These are phyloP conservation scores for Timema podura DNA, from an alignment of 2,888 invertebrate species.

Conservation along the genomic window DNA sequence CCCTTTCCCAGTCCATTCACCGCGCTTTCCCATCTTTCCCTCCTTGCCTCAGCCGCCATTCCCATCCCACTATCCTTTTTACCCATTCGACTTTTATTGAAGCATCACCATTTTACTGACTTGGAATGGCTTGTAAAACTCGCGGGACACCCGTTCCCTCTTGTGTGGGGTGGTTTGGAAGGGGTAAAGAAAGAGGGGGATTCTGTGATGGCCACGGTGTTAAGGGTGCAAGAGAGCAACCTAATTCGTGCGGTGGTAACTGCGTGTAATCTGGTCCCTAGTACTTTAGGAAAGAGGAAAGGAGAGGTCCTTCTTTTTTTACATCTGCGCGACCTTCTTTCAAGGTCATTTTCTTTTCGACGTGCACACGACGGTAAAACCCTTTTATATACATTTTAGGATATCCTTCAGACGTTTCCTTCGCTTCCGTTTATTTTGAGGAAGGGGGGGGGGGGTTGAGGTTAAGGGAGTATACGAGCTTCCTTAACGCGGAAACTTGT, in stretches of 20 bases:
- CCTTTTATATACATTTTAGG: slow-evolving; percentile 16
- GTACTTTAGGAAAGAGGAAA: too few species aligned
- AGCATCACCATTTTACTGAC: slow-evolving; percentile 52
- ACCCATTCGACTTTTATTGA: slow-evolving; percentile 29
- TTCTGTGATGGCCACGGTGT: slow-evolving; percentile 22
- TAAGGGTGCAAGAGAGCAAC: slow-evolving; percentile 29
- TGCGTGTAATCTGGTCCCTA: slow-evolving; percentile 30
- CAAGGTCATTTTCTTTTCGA: too few species aligned
- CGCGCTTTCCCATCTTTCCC: neutral
- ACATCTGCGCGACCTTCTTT: too few species aligned
- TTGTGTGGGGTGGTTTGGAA: slow-evolving; percentile 16
- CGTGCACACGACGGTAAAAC: too few species aligned
- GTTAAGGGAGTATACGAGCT: too few species aligned
- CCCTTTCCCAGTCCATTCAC: slow-evolving; percentile 41
- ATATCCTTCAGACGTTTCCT: neutral
- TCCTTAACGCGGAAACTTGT: too few species aligned
- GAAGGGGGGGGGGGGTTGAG: neutral
- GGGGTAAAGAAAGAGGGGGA: slow-evolving; percentile 17
- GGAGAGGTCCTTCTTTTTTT: too few species aligned
- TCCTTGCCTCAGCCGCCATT: neutral
- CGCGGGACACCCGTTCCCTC: slow-evolving; percentile 40
- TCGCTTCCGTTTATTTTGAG: too few species aligned
- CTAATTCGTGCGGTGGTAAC: slow-evolving; percentile 34
- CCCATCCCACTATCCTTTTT: too few species aligned
- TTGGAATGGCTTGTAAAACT: slow-evolving; percentile 55